Evolutionary conservation across 2,113 vertebrate species (phyloP).

Genomic region (Caracal caracal): DNA sequence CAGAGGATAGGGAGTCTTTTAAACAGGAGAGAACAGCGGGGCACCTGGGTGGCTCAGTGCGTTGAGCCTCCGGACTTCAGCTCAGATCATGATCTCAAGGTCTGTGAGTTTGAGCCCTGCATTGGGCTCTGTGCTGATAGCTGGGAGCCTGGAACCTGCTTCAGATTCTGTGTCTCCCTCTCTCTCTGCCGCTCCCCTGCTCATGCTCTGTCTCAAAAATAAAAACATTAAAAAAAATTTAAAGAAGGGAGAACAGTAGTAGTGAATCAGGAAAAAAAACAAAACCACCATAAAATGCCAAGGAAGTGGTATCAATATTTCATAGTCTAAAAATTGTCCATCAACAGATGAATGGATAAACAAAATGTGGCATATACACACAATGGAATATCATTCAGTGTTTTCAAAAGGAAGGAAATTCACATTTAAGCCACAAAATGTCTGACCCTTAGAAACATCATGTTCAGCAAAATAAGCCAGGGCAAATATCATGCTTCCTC

Average conservation of each 20-base stretch:
- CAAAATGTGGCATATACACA: background rate
- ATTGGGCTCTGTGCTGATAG: too few relatives aligned
- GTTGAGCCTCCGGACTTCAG: too few relatives aligned
- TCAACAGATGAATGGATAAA: background rate
- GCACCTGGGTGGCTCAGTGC: too few relatives aligned
- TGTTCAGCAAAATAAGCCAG: background rate
- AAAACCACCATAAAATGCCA: background rate
- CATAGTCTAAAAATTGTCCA: background rate
- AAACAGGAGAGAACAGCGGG: too few relatives aligned
- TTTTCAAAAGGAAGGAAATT: constrained; percentile 5
- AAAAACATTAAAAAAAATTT: background rate
- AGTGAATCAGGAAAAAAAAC: background rate
- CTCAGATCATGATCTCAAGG: too few relatives aligned
- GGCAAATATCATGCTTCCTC: background rate
- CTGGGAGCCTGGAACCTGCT: too few relatives aligned
- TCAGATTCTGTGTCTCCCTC: too few relatives aligned
- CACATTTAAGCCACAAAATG: background rate
- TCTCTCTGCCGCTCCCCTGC: too few relatives aligned
- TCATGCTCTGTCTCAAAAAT: too few relatives aligned
- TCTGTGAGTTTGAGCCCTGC: too few relatives aligned
- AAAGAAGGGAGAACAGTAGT: background rate
- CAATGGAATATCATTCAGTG: background rate
- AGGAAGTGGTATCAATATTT: background rate
- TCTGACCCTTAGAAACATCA: background rate
- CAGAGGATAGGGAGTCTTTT: background rate